phyloP scores from a whole-genome alignment of 2,888 invertebrate species.

The Barypeithes pellucidus region DNA sequence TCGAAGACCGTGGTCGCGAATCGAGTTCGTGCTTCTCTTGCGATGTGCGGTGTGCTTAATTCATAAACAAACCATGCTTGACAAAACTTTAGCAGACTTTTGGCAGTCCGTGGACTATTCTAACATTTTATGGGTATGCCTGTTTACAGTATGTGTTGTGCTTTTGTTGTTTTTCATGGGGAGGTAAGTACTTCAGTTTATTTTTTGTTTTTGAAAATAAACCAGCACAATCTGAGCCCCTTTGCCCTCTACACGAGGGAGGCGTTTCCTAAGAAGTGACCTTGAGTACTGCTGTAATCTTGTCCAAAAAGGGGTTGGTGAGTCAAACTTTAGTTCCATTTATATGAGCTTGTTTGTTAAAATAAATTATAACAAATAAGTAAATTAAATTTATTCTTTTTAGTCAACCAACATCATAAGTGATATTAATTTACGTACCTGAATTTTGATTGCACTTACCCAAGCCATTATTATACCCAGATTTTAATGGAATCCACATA shows the following conservation, averaged over 20 bases:
- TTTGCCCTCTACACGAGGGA: conserved; percentile 29
- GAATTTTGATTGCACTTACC: too few relatives aligned
- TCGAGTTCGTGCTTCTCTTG: conserved; percentile 22
- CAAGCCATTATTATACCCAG: too few relatives aligned
- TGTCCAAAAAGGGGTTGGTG: conserved; percentile 18
- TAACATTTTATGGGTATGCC: conserved; percentile 83
- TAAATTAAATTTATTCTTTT: too few relatives aligned
- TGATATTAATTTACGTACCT: too few relatives aligned
- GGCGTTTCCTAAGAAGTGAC: conserved; percentile 21
- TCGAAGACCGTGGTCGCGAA: conserved; percentile 15
- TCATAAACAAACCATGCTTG: conserved; percentile 38
- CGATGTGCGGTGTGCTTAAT: conserved; percentile 42
- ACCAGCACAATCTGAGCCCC: background rate
- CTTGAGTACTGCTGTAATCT: conserved; percentile 10
- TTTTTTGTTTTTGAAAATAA: background rate
- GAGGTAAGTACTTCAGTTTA: conserved; percentile 73
- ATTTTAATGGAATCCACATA: too few relatives aligned
- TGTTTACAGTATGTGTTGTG: conserved; percentile 82
- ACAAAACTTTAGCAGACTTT: conserved; percentile 49
- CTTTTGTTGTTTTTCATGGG: conserved; percentile 84
- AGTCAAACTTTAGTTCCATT: too few relatives aligned
- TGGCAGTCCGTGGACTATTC: conserved; percentile 78
- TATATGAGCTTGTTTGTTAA: too few relatives aligned
- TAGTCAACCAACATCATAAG: too few relatives aligned
- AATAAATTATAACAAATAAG: too few relatives aligned